Percentiles rank a stretch among this genome's conserved stretches.
phyloP scores from a whole-genome alignment of 1,140 invertebrate species.

The Drosophila repleta region DNA sequence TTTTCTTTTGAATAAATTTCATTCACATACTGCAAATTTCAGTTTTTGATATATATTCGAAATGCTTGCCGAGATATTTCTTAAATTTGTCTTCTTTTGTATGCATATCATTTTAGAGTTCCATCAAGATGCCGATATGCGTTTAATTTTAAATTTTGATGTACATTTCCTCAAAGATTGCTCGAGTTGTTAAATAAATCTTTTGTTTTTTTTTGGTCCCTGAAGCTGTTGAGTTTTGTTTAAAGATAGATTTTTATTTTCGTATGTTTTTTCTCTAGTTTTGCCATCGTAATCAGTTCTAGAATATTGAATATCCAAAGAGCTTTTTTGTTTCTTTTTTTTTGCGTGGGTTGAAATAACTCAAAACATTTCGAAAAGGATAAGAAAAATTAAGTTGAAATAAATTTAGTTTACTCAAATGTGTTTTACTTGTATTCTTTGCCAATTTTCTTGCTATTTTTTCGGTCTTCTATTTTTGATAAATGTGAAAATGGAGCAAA shows the following conservation, averaged over 20 bases:
- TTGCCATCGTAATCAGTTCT: conserved; percentile 45
- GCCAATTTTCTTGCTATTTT: conserved; percentile 52
- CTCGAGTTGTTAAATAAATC: conserved; percentile 58
- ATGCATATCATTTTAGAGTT: conserved; percentile 19
- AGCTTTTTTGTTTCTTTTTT: not conserved
- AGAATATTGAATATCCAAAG: conserved; percentile 45
- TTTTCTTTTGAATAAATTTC: conserved; percentile 15
- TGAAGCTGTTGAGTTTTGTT: conserved; percentile 80
- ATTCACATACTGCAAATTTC: conserved; percentile 11
- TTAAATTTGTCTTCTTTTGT: conserved; percentile 23
- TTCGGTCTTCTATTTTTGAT: conserved; percentile 32
- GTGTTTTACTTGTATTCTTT: conserved; percentile 14
- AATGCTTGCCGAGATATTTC: conserved; percentile 44
- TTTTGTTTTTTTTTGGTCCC: conserved; percentile 62
- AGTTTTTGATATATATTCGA: conserved; percentile 28
- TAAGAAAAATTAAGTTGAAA: conserved; percentile 21
- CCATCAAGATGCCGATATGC: conserved; percentile 48
- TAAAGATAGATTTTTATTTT: conserved; percentile 68
- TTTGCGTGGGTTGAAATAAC: conserved; percentile 31
- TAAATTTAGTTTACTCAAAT: not conserved
- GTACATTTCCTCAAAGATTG: conserved; percentile 35
- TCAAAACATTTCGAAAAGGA: not conserved
- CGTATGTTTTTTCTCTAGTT: conserved; percentile 47
- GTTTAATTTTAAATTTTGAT: conserved; percentile 41
- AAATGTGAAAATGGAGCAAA: conserved; percentile 83